Evolutionary conservation across 2,888 invertebrate species (phyloP), one percentile per base, ranked within the genome.

Genomic region (Aleiodes leptofemur): DNA sequence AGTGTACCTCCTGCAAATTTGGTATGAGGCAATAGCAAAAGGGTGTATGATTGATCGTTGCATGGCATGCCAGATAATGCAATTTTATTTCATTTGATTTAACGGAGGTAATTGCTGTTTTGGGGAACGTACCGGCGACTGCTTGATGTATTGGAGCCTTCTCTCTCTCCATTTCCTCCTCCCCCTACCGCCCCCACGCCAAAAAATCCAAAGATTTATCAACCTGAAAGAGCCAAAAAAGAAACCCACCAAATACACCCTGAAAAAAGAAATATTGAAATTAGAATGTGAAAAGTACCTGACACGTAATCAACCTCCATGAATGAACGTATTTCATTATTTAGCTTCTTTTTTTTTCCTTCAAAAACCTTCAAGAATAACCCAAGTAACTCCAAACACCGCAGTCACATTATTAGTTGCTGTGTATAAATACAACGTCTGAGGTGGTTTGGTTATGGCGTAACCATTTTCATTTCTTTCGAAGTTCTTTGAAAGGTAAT

Each of bases 61-160:
- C 84, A 83, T 88, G 85, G 86, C 88, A 88, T 88, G 88, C 87
- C 86, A 85, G 87, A 88, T 88, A 88, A 88, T 87, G 87, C 87
- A 88, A 88, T 89, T 89, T 88, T 89, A 88, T 89, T 89, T 88
- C 88, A 88, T 88, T 89, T 87, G 88, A 88, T 89, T 89, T 85
- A 85, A 80, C 84, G 84, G 79, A 82, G 87, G 87, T 89, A 88
- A 89, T 89, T 89, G 89, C 87, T 86, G 84, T 71, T 71, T 59
- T 71, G 71, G 43, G 59, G 57, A 71, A 68, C 51, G 9, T 34
- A 68, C 68, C 64, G 64, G 64, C 64, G 64, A 64, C 64, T 48
- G 64, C 64, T 64, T 64, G 64, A 64, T 64, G 64, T 64, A 64
- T 64, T 48, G 43, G 43, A 64, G 23, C 16, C 48, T n/a, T n/a